Evolutionary conservation across 2,888 invertebrate genomes (phyloP).

Genomic region (Rhogogaster chlorosoma): DNA sequence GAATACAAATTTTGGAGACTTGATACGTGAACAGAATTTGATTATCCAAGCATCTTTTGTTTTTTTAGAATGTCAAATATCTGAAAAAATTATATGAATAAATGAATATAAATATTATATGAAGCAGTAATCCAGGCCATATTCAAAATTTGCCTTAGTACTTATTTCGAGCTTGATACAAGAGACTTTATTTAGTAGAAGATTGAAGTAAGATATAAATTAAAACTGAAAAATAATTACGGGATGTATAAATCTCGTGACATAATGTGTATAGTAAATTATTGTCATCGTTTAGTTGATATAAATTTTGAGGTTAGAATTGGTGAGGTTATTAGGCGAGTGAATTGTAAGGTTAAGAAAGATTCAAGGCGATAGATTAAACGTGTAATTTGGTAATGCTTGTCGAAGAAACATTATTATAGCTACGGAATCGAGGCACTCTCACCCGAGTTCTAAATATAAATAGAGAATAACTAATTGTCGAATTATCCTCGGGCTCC

Average conservation of each 20-base stretch:
- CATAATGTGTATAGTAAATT: background rate
- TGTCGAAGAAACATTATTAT: background rate
- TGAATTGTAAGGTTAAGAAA: background rate
- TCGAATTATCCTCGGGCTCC: background rate
- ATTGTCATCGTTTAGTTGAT: background rate
- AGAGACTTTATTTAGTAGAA: background rate
- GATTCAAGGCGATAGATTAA: background rate
- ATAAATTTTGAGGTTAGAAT: constrained; percentile 19
- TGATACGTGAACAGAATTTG: background rate
- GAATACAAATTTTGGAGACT: background rate
- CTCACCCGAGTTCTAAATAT: background rate
- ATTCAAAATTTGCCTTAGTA: background rate
- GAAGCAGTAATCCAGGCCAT: background rate
- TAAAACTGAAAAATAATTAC: background rate
- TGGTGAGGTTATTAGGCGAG: background rate
- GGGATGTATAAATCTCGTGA: no score
- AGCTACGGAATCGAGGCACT: background rate
- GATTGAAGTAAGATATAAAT: background rate
- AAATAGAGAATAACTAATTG: background rate
- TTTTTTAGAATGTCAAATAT: background rate
- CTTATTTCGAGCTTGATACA: background rate
- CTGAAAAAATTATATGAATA: background rate
- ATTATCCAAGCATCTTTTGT: background rate
- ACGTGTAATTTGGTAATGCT: no score
- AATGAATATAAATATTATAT: background rate